A percentile compares a stretch with the other conserved stretches of the same genome.
Conservation (phyloP, 2,113 vertebrate species). For the Eretmodus cyanostictus region DNA sequence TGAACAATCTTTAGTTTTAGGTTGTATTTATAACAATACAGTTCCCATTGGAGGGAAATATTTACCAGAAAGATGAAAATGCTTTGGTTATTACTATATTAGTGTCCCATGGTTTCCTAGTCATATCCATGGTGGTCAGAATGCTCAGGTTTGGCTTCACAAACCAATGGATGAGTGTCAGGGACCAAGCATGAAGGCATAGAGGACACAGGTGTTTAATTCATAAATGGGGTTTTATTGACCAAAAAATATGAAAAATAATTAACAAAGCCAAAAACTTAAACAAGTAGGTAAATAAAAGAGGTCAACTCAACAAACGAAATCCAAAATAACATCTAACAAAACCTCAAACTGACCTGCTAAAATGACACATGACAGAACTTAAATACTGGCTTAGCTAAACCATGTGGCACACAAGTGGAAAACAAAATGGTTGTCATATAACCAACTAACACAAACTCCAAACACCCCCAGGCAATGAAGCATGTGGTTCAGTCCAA, state of each 20-base stretch:
- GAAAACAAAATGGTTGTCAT: neutral
- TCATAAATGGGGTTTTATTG: neutral
- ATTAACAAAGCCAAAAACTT: neutral
- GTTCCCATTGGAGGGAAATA: neutral
- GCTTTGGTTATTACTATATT: neutral
- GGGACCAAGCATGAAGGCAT: neutral
- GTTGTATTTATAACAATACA: neutral
- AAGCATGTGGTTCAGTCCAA: neutral
- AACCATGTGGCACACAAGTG: neutral
- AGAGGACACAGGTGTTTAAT: neutral
- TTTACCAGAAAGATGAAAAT: neutral
- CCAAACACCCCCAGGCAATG: neutral
- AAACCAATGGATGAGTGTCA: neutral
- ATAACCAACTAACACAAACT: neutral
- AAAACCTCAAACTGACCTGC: neutral
- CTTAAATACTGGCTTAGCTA: neutral
- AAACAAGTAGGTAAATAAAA: neutral
- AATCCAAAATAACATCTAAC: neutral
- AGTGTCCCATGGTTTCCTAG: neutral
- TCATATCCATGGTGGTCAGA: neutral
- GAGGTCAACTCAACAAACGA: neutral
- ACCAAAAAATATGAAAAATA: neutral
- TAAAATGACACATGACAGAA: neutral
- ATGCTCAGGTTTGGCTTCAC: neutral
- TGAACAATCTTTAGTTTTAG: neutral